These are phyloP conservation scores for Sarcophaga carnaria DNA, from an alignment of 2,888 invertebrate species.

Conservation along the genomic window DNA sequence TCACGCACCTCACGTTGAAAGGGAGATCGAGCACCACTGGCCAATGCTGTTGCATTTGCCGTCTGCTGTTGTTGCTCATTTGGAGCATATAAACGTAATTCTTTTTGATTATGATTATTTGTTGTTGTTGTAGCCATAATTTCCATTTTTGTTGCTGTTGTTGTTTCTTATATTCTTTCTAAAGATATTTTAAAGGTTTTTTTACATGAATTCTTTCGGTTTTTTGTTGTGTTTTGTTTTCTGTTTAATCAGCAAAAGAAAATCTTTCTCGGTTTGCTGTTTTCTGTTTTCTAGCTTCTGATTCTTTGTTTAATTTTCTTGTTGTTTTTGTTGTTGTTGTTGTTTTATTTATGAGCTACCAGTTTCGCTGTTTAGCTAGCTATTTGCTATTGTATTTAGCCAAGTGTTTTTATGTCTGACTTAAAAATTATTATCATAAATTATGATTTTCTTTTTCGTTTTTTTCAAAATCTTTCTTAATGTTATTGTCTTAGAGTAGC, in stretches of 20 bases:
- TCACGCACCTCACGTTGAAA: slow-evolving; percentile 82
- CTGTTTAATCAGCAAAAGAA: background rate
- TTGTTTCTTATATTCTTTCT: background rate
- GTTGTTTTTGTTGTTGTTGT: background rate
- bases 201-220: slow-evolving; percentile 42
- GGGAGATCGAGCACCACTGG: slow-evolving; percentile 78
- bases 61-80: slow-evolving; percentile 62
- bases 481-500: slow-evolving; percentile 65
- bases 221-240: background rate
- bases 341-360: slow-evolving; percentile 51
- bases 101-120: slow-evolving; percentile 78
- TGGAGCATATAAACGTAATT: slow-evolving; percentile 74
- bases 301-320: background rate
- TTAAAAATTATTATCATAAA: slow-evolving; percentile 79
- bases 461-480: slow-evolving; percentile 60
- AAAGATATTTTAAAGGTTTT: background rate
- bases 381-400: slow-evolving; percentile 49
- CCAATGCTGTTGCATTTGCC: slow-evolving; percentile 48
- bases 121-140: slow-evolving; percentile 72
- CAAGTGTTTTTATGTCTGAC: slow-evolving; percentile 76
- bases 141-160: slow-evolving; percentile 53
- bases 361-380: slow-evolving; percentile 67
- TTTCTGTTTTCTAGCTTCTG: background rate
- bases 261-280: background rate
- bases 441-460: slow-evolving; percentile 71